Base-by-base conservation (phyloP, 1,140 invertebrate genomes). In the Drosophila sp. region DNA sequence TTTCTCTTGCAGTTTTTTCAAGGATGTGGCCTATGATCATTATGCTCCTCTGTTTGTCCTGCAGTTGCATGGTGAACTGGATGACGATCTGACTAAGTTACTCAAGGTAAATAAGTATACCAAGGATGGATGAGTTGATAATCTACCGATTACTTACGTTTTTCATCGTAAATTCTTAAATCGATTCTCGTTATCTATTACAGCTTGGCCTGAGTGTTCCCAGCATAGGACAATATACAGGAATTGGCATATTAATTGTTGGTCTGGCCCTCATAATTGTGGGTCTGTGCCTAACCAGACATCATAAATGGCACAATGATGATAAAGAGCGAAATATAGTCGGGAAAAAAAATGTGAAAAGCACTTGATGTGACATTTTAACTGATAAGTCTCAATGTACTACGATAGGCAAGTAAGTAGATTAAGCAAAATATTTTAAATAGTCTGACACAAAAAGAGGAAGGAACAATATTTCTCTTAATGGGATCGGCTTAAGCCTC, bases 1-100 rank as follows among this genome's bases (percentile, higher is more conserved):
- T 55, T 6, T 1, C 1, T 44, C 0, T 27, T 11, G 0, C 11
- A 85, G 82, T 33, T 58, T 60, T 2, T 69, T 86, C 0, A 76
- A 77, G 11, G 55, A 87, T 55, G 58, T 87, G 5, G 80, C 84
- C 23, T 83, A 74, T 41, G 66, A 87, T 78, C 83, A 87, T 27
- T 89, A 87, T 73, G 83, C 84, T 1, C 83, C 83, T 1, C 67
- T 86, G 0, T 80, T 87, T 11, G 40, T 70, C 0, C 29, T 80
- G 32, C 57, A 66, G 68, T 60, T 89, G 8, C 64, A 66, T n/a
- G 76, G 72, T 0, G 72, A 89, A 3, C 25, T 87, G 7, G 76
- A 70, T 41, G 84, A 89, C 6, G 35, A 44, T 17, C 56, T 77
- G 1, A 60, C 58, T 4, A 56, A 30, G 1, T 29, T 80, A 50